Evolutionary conservation across 2,113 vertebrate species (phyloP).

Genomic region (Colius striatus): DNA sequence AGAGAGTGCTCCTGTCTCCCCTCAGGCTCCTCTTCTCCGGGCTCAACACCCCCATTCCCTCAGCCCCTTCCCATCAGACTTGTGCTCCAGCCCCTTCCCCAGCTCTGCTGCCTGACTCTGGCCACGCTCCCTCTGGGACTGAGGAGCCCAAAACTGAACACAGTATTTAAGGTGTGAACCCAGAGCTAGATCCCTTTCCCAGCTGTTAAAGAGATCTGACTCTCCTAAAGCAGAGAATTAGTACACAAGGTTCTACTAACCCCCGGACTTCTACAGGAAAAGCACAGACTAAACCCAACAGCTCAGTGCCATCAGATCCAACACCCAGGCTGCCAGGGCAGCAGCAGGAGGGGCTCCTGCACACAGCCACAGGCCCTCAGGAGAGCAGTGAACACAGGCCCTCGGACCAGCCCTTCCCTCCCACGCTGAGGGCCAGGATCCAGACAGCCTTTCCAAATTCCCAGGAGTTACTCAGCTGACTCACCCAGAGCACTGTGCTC

Average conservation of each 20-base stretch:
- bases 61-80: no score
- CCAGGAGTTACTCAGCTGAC: conserved; percentile 41
- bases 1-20: no score
- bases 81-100: no score
- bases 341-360: not conserved
- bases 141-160: no score
- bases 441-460: conserved; percentile 11
- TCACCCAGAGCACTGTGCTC: not conserved
- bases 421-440: not conserved
- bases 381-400: not conserved
- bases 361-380: not conserved
- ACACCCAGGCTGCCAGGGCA: not conserved
- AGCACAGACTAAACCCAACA: not conserved
- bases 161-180: no score
- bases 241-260: not conserved
- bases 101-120: no score
- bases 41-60: no score
- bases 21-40: no score
- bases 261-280: rapidly evolving
- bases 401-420: not conserved
- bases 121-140: no score
- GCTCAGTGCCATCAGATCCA: not conserved
- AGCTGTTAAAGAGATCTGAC: not conserved
- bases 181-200: not conserved
- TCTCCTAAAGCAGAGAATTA: not conserved